Conservation (phyloP, 2,797 vertebrate species). For the Triplophysa yarkandensis region DNA sequence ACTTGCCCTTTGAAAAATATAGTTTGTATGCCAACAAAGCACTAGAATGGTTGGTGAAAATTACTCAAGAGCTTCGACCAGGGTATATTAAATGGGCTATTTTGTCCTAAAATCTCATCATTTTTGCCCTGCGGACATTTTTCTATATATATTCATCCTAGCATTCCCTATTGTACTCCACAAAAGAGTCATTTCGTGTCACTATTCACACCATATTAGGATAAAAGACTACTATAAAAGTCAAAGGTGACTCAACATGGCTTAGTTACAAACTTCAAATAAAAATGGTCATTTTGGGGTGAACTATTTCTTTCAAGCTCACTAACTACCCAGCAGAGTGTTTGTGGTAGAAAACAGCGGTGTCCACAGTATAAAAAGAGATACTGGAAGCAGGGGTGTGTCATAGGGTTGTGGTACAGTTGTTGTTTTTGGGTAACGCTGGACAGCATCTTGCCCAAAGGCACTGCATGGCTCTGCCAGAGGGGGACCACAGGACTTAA, state of each 20-base stretch:
- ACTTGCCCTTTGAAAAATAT: too few species aligned
- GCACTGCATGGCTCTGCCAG: conserved; percentile 16
- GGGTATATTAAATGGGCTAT: not conserved
- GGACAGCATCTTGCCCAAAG: conserved; percentile 23
- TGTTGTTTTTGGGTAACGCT: conserved; percentile 37
- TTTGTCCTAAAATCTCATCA: not conserved
- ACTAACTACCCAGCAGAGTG: not conserved
- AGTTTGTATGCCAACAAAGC: not conserved
- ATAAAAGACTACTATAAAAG: too few species aligned
- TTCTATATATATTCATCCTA: not conserved
- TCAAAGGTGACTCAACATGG: too few species aligned
- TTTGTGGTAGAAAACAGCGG: conserved; percentile 22
- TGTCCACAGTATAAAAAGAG: conserved; percentile 23
- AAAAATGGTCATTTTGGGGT: too few species aligned
- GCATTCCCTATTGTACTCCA: too few species aligned
- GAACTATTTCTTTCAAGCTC: not conserved
- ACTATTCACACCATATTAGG: too few species aligned
- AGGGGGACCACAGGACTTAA: conserved; percentile 23
- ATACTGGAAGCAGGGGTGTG: conserved; percentile 20
- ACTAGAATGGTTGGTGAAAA: not conserved
- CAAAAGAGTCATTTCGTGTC: too few species aligned
- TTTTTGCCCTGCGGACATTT: not conserved
- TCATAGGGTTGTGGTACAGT: conserved; percentile 30
- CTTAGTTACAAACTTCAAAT: too few species aligned
- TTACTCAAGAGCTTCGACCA: not conserved